Conservation (phyloP, 64 coral and sea anemone species). For the Acropora yongei region DNA sequence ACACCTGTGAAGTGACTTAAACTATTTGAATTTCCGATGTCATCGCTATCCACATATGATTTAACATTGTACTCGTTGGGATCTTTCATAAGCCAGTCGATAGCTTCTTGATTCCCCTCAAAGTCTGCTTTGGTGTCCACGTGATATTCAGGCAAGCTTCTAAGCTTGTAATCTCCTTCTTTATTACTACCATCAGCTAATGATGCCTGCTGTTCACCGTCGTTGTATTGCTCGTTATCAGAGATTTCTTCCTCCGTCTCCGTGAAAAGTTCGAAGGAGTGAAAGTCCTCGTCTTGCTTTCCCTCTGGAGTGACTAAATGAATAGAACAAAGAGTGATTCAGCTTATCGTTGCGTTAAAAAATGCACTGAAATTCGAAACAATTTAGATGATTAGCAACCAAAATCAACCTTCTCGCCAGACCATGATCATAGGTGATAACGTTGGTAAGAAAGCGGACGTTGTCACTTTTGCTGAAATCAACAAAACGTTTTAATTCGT, state of each 20-base stretch:
- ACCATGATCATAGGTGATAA: neutral
- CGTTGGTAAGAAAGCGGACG: too few species aligned
- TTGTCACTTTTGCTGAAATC: neutral
- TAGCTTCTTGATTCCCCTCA: slow-evolving; percentile 79
- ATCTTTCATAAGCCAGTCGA: slow-evolving; percentile 87
- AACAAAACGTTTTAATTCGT: neutral
- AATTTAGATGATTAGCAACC: too few species aligned
- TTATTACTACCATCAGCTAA: slow-evolving; percentile 21
- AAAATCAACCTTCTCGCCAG: too few species aligned
- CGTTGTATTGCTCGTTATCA: slow-evolving; percentile 19
- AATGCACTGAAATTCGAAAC: too few species aligned
- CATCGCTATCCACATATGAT: slow-evolving; percentile 48
- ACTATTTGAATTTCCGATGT: neutral
- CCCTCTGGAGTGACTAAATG: slow-evolving; percentile 65
- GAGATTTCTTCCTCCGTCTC: slow-evolving; percentile 47
- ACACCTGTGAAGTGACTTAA: neutral
- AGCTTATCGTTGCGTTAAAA: neutral
- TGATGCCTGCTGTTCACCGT: neutral
- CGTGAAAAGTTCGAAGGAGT: slow-evolving; percentile 63
- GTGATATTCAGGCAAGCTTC: slow-evolving; percentile 86
- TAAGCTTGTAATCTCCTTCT: slow-evolving; percentile 40
- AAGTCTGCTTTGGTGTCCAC: slow-evolving; percentile 86
- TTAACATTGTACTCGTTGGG: slow-evolving; percentile 78
- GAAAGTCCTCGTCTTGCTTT: slow-evolving; percentile 81
- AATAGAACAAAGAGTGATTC: neutral